A percentile compares a stretch with the other conserved stretches of the same genome.
Evolutionary conservation across 2,113 vertebrate species (phyloP).

Genomic region (Vimba vimba): DNA sequence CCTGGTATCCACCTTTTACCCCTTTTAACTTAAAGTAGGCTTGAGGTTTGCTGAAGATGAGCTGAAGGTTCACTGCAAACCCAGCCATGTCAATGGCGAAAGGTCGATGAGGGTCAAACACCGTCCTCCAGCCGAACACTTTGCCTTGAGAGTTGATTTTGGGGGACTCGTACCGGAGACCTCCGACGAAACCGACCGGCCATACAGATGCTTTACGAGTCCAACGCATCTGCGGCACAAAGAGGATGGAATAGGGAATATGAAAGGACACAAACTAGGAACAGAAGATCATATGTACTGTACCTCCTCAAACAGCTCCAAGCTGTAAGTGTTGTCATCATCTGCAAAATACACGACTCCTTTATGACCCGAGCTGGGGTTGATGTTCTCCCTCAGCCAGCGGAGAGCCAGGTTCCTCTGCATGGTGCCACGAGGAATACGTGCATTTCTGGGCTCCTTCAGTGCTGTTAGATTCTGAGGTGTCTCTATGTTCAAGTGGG

Average conservation of each 20-base stretch:
- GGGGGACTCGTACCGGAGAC: conserved; percentile 83
- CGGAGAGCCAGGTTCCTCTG: conserved; percentile 91
- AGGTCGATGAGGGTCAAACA: conserved; percentile 85
- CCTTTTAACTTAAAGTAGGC: conserved; percentile 86
- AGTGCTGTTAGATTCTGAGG: conserved; percentile 81
- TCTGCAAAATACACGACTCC: conserved; percentile 95
- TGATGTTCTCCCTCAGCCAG: conserved; percentile 86
- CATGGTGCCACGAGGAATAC: conserved; percentile 84
- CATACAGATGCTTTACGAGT: conserved; percentile 85
- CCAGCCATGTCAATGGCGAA: conserved; percentile 91
- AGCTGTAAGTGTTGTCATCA: conserved; percentile 95
- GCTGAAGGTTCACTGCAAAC: conserved; percentile 83
- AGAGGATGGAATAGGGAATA: conserved; percentile 1
- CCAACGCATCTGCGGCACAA: conserved; percentile 80
- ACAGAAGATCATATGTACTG: not conserved
- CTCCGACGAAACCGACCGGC: conserved; percentile 87
- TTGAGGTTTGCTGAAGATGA: conserved; percentile 83
- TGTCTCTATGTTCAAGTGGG: conserved; percentile 87
- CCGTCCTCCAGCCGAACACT: conserved; percentile 86
- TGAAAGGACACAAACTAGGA: not conserved
- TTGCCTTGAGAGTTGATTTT: conserved; percentile 82
- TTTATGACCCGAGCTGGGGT: conserved; percentile 67
- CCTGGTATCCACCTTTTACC: conserved; percentile 86
- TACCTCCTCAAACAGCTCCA: conserved; percentile 96
- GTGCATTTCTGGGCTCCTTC: conserved; percentile 63